Evolutionary conservation across 1,140 invertebrate genomes (phyloP), one percentile per base, ranked within the genome.

Genomic region (Polypedilum pembai): DNA sequence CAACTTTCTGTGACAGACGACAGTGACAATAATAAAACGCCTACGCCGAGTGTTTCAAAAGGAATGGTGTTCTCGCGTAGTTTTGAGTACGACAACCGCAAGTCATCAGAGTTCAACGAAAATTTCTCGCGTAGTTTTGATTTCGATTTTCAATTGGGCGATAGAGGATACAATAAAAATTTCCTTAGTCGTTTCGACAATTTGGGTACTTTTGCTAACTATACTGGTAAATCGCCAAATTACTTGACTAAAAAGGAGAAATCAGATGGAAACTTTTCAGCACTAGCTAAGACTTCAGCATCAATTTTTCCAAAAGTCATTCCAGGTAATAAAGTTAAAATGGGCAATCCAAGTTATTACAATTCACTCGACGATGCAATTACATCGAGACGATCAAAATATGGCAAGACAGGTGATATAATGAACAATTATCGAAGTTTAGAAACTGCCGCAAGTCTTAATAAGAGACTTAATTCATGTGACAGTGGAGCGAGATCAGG

Each of bases 41-140:
- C 17, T 8, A 18, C 56, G 7, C 45, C 75, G 3, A 45, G 24
- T 72, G 76, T 74, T 69, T 74, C 65, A 63, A 82, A 82, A 74
- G 81, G 81, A 20, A 82, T 82, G 81, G 81, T 82, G 3, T 82
- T 82, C 73, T 82, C 81, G 4, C 78, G 81, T 41, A 81, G 80
- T 73, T 82, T 82, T n/a, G 81, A 82, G 74, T 82, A 81, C 63
- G 81, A 82, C 18, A 80, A 77, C 18, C 78, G 81, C 1, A 78
- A 80, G 8, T 21, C 65, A 8, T 12, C 45, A 17, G 77, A 73
- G 41, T 81, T 82, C 40, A 79, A 80, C 8, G 80, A 82, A 21
- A 82, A 79, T 0, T 82, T 82, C 74, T 82, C 81, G 8, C 78
- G 80, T 40, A 82, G 81, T 74, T 82, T 82, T 73, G 81, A 82